A percentile compares a stretch with the other conserved stretches of the same genome.
Conservation (phyloP, 2,888 invertebrate genomes). For the Carterocephalus palaemon region DNA sequence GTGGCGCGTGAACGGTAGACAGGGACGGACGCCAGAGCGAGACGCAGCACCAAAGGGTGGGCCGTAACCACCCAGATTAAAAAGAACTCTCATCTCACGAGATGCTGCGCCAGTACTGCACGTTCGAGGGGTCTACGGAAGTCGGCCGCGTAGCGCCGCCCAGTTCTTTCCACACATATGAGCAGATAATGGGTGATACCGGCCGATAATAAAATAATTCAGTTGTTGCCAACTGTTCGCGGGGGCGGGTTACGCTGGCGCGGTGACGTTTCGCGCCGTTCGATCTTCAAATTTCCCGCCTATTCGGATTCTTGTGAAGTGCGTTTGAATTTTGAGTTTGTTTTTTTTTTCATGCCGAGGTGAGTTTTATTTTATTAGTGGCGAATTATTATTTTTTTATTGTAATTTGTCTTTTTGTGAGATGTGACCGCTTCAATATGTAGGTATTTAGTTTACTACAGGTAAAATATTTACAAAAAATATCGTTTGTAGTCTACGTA, state of each 20-base stretch:
- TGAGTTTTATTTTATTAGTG: slow-evolving; percentile 11
- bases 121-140: slow-evolving; percentile 28
- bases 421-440: too few species aligned
- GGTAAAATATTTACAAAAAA: too few species aligned
- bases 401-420: too few species aligned
- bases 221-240: slow-evolving; percentile 56
- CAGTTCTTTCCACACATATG: slow-evolving; percentile 66
- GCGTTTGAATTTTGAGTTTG: slow-evolving; percentile 7
- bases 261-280: slow-evolving; percentile 1
- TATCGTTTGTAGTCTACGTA: too few species aligned
- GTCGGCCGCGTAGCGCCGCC: slow-evolving; percentile 52
- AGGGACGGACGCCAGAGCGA: slow-evolving; percentile 33
- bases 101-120: slow-evolving; percentile 1
- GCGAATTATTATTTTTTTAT: neutral
- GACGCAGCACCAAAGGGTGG: slow-evolving; percentile 50
- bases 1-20: slow-evolving; percentile 10
- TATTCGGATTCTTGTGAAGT: slow-evolving; percentile 6
- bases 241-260: slow-evolving; percentile 40
- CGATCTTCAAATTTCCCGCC: slow-evolving; percentile 3
- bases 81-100: slow-evolving; percentile 29
- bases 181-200: slow-evolving; percentile 61
- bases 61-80: slow-evolving; percentile 39
- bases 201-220: slow-evolving; percentile 71
- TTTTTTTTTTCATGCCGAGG: slow-evolving; percentile 5
- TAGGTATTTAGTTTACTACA: too few species aligned